Base-by-base conservation (phyloP, 2,113 vertebrate genomes). In the Butorides virescens region DNA sequence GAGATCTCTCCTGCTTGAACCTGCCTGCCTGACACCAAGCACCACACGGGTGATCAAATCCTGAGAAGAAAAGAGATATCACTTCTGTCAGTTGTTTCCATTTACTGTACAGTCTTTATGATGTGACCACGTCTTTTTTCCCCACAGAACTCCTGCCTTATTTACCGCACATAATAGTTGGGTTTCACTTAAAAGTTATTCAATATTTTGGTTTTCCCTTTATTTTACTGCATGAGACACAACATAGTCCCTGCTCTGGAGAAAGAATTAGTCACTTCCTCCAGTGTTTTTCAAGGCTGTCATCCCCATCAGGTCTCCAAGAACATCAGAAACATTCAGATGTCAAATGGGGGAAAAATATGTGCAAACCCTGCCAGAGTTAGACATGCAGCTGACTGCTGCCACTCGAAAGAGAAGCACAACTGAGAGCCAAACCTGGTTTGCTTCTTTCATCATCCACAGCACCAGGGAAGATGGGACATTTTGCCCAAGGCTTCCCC, bases 331-430 rank as follows among this genome's bases (percentile, higher is more conserved):
- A 86, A 62, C n/a, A 66, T 62, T 96, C 88, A 86, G 66, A 82
- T 87, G 70, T 92, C 89, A 95, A 89, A 81, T 16, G 17, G 44
- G 32, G 32, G 30, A 87, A 92, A 92, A 87, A 62, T 46, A 75
- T 0, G 1, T 68, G 61, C 73, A 94, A 82, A 78, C 61, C 25
- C 25, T 78, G 65, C 16, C 62, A 42, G 39, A 61, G 49, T 68
- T 34, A 96, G 66, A 82, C 25, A 18, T 6, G 44, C 77, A 95
- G 77, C 83, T 95, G 81, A 85, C 66, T 90, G 70, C 87, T 96
- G 81, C 86, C 87, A 85, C 90, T 87, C 2, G 0, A 73, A 75
- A 91, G 56, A 92, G 70, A 91, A 72, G 61, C 34, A 88, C 50
- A 88, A 49, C 23, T 39, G 25, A 88, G 16, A 82, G 27, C 32